Conservation (phyloP, 2,888 invertebrate species). For the Ectemnius cavifrons region DNA sequence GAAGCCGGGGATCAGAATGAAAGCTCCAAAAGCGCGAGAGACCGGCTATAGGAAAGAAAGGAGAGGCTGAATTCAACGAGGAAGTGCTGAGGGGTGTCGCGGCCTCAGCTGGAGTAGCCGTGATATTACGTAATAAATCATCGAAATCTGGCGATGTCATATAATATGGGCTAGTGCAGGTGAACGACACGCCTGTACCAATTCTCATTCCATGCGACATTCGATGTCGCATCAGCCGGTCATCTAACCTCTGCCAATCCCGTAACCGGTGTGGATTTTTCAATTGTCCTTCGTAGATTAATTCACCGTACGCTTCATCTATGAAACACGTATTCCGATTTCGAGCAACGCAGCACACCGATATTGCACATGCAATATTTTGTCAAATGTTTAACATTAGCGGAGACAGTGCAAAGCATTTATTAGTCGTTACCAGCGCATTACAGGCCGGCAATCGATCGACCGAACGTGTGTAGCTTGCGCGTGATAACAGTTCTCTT, state of each 20-base stretch:
- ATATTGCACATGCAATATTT: slow-evolving; percentile 10
- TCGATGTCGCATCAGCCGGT: slow-evolving; percentile 55
- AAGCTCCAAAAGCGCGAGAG: slow-evolving; percentile 25
- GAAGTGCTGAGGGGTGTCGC: slow-evolving; percentile 17
- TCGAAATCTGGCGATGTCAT: slow-evolving; percentile 64
- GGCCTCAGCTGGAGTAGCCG: slow-evolving; percentile 43
- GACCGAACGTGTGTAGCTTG: too few species aligned
- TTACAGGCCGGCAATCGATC: too few species aligned
- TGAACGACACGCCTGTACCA: slow-evolving; percentile 67
- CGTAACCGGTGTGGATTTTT: slow-evolving; percentile 45
- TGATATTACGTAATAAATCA: slow-evolving; percentile 75
- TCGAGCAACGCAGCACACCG: slow-evolving; percentile 13
- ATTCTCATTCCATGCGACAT: slow-evolving; percentile 67
- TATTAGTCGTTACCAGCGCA: too few species aligned
- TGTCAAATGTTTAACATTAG: background rate
- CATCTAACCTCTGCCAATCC: slow-evolving; percentile 38
- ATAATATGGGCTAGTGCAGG: slow-evolving; percentile 67
- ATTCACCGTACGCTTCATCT: slow-evolving; percentile 47
- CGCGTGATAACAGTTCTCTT: too few species aligned
- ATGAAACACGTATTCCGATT: slow-evolving; percentile 38
- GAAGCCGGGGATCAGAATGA: slow-evolving; percentile 22
- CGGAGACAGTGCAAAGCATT: background rate
- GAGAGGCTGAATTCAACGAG: slow-evolving; percentile 9
- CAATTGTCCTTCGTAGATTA: slow-evolving; percentile 51
- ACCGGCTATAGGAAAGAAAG: background rate